phyloP scores from a whole-genome alignment of 2,797 vertebrate species.

The Rhinichthys osculus region DNA sequence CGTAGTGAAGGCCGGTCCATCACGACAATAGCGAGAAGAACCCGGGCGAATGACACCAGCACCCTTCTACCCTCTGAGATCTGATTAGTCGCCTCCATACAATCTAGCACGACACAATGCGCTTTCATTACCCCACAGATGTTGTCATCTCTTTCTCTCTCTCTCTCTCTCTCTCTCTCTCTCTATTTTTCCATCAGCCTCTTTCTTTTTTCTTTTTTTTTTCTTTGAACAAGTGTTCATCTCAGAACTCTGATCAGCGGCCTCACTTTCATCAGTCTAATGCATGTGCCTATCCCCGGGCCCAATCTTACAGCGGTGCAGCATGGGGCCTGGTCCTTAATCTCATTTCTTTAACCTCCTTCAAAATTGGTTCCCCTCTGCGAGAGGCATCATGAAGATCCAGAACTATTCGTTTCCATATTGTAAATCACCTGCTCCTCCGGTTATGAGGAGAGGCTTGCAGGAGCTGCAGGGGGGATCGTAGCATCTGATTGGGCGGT shows the following conservation, averaged over 20 bases:
- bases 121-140: constrained; percentile 61
- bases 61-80: constrained; percentile 59
- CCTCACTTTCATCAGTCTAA: constrained; percentile 85
- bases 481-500: constrained; percentile 47
- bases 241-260: constrained; percentile 74
- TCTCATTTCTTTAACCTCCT: constrained; percentile 79
- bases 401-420: constrained; percentile 67
- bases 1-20: constrained; percentile 69
- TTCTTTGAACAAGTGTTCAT: constrained; percentile 77
- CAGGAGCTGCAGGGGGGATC: constrained; percentile 23
- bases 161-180: constrained; percentile 47
- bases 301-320: constrained; percentile 40
- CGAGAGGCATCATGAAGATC: constrained; percentile 74
- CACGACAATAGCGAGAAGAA: constrained; percentile 71
- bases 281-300: constrained; percentile 67
- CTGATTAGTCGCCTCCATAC: constrained; percentile 65
- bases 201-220: constrained; percentile 57
- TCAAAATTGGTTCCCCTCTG: constrained; percentile 58
- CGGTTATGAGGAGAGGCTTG: constrained; percentile 39
- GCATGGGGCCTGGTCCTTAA: constrained; percentile 64
- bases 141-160: constrained; percentile 59
- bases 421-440: constrained; percentile 78
- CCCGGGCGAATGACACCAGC: constrained; percentile 62
- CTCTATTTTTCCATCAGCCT: constrained; percentile 31
- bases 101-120: constrained; percentile 58